Base-by-base conservation (phyloP, 2,888 invertebrate species). In the Drosophila neotestacea region DNA sequence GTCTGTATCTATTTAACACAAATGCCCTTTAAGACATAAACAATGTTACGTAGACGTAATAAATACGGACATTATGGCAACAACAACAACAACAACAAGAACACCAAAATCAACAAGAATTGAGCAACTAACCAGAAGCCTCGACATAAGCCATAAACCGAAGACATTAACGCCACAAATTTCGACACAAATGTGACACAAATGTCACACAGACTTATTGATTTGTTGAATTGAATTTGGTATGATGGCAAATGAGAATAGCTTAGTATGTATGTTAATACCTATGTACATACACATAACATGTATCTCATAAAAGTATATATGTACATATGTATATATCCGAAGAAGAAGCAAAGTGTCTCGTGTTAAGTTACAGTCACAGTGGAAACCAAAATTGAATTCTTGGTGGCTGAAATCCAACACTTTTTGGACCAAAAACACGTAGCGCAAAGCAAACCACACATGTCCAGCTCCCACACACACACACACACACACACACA, bases 121-220 rank as follows among this genome's bases (percentile, higher is more conserved):
- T 16, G 16, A 16, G 34, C 69, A 75, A 74, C 70, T 52, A 65
- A 67, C 54, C 61, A 59, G 47, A 54, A 73, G 63, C 51, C 28
- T 38, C 32, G 42, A 32, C 55, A 64, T 64, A 68, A 76, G 77
- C 84, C 72, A 73, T 86, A 82, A 82, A 70, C 64, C 70, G 68
- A 67, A 65, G 70, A 84, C 87, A 86, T 83, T 83, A 86, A 86
- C 81, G 78, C 85, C 85, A 69, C 82, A 76, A 76, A 73, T 78
- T 81, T 73, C 66, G 85, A 86, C 85, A 83, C 81, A 86, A 87
- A 86, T 86, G 83, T 86, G 87, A 83, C 85, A 83, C 84, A 84
- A 83, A 78, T 83, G 87, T 86, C 81, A 86, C 73, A 78, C 70
- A 68, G 78, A 83, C 81, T 76, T 85, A 86, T 82, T 77, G 86